Percentiles rank a stretch among this genome's conserved stretches.
Conservation (phyloP, 2,797 vertebrate species). For the Siniperca obscura region DNA sequence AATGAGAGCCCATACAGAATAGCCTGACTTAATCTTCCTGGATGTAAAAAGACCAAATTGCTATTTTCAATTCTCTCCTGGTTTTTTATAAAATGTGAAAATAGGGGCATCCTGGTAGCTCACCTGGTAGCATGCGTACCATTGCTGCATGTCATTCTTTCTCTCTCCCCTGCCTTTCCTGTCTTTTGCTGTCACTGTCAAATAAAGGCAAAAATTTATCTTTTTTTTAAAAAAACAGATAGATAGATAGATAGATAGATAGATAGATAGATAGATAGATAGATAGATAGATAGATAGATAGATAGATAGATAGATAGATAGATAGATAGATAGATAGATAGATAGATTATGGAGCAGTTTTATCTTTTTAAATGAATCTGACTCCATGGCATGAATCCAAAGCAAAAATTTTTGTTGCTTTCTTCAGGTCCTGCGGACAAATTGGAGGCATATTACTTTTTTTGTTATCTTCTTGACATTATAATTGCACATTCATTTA, state of each 20-base stretch:
- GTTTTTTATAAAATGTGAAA: slow-evolving; percentile 6
- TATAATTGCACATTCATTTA: slow-evolving; percentile 8
- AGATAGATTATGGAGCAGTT: too few species aligned
- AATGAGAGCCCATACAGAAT: neutral
- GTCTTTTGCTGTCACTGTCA: too few species aligned
- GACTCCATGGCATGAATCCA: neutral
- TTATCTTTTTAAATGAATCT: neutral
- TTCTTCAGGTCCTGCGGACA: neutral
- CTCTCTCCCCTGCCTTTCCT: too few species aligned
- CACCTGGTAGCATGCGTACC: too few species aligned
- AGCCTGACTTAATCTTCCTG: neutral
- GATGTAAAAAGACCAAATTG: neutral
- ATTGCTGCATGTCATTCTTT: too few species aligned
- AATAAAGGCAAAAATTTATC: too few species aligned
- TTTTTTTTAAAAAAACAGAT: too few species aligned
- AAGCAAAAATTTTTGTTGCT: neutral
- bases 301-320: too few species aligned
- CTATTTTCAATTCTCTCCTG: neutral
- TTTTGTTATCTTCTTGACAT: neutral
- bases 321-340: too few species aligned
- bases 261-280: too few species aligned
- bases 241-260: too few species aligned
- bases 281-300: too few species aligned
- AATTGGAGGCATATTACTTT: neutral
- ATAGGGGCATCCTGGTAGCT: neutral